phyloP scores from a whole-genome alignment of 2,797 vertebrate species.

The Falco berigora region DNA sequence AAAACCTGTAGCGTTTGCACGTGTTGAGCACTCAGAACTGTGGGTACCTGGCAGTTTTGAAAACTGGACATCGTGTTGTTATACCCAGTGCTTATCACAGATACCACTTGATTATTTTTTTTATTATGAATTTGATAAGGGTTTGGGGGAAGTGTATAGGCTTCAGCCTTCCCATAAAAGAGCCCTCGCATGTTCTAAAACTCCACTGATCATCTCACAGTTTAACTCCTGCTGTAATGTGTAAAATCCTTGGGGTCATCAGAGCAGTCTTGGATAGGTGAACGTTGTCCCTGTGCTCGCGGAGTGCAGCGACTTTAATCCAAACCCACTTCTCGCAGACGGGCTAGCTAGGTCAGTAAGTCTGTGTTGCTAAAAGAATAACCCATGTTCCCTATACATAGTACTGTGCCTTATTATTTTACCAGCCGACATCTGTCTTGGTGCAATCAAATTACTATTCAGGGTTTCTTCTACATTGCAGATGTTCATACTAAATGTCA shows the following conservation, averaged over 20 bases:
- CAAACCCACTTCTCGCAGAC: not conserved
- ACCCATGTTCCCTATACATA: not conserved
- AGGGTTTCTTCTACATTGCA: not conserved
- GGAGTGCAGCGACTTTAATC: not conserved
- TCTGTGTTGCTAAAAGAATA: not conserved
- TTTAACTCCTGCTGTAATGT: not conserved
- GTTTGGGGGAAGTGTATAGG: not conserved
- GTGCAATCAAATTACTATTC: not conserved
- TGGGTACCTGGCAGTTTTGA: not conserved
- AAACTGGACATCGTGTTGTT: rapidly evolving
- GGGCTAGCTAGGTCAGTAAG: not conserved
- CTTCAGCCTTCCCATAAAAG: not conserved
- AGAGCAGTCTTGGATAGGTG: not conserved
- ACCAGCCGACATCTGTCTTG: not conserved
- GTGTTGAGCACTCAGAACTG: not conserved
- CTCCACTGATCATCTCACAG: not conserved
- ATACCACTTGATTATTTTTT: not conserved
- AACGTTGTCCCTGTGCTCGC: not conserved
- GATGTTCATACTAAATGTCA: not conserved
- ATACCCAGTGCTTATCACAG: not conserved
- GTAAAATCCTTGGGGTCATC: not conserved
- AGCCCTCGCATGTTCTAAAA: not conserved
- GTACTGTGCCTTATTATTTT: constrained; percentile 18
- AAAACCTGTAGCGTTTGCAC: not conserved
- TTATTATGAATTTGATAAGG: not conserved